Evolutionary conservation across 2,113 vertebrate species (phyloP), one percentile per base, ranked within the genome.

Genomic region (Sturnira hondurensis): DNA sequence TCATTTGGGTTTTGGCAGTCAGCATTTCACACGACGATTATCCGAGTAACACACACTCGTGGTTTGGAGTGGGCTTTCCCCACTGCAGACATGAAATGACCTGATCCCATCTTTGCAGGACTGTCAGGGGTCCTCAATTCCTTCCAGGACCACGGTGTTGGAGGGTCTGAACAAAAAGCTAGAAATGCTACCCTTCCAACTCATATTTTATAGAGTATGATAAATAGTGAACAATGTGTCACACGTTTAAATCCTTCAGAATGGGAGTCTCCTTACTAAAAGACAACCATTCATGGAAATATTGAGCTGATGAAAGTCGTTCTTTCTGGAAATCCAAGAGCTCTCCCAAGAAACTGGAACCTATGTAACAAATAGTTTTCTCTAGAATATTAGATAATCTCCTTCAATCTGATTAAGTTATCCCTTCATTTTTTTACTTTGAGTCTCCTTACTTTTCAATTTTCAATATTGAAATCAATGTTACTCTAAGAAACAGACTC

Each of bases 211-310:
- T 10, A 54, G 52, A 78, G 15, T 43, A 12, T 58, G 54, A 88
- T 86, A 96, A 96, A 94, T 5, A 88, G 70, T 70, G 68, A 89
- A 71, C 41, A 87, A 77, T 50, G 67, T n/a, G 67, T 63, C 78
- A 14, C 58, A 28, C 76, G 89, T 89, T 91, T 15, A 96, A 90
- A 77, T 61, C 70, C 54, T 96, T 83, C 92, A 86, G 74, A 94
- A 91, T 58, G 86, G 28, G 31, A 82, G 26, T 38, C 50, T 88
- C 54, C 67, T 86, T 95, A 92, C 87, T 96, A 95, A 97, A 95
- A 93, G 63, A 95, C 43, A 97, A 67, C 22, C 82, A 96, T 88
- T 58, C 81, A 91, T 96, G 84, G 56, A 94, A 92, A 97, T 86
- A 78, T 5, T 58, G 31, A 15, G 17, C n/a, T 89, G 84, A 88